phyloP scores from a whole-genome alignment of 2,888 invertebrate species.

The Gandaritis pyraliata region DNA sequence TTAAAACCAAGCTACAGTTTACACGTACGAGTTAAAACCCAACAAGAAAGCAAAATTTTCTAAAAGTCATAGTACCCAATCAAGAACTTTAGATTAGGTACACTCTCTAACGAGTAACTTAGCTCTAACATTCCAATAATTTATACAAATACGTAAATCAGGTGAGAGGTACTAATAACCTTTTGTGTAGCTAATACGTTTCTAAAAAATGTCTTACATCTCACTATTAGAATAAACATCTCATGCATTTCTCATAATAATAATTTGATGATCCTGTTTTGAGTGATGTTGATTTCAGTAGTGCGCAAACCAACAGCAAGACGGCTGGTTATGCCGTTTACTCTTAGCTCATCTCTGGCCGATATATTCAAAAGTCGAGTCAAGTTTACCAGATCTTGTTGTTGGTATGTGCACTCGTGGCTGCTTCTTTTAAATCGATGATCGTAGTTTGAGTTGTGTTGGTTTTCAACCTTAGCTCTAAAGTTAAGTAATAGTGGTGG shows the following conservation, averaged over 20 bases:
- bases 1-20: not conserved
- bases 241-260: too few species aligned
- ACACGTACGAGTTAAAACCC: not conserved
- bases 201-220: not conserved
- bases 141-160: conserved; percentile 1
- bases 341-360: too few species aligned
- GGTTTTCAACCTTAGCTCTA: not conserved
- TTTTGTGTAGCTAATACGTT: conserved; percentile 14
- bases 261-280: too few species aligned
- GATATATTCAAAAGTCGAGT: too few species aligned
- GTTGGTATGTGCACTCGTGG: too few species aligned
- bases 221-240: not conserved
- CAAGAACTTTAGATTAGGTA: not conserved
- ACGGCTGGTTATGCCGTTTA: too few species aligned
- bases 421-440: too few species aligned
- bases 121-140: conserved; percentile 9
- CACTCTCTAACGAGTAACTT: not conserved
- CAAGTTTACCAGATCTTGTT: too few species aligned
- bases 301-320: too few species aligned
- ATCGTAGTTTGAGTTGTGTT: too few species aligned
- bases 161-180: not conserved
- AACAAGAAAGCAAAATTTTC: not conserved
- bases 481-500: conserved; percentile 50
- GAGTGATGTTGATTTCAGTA: too few species aligned
- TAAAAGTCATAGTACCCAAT: not conserved